Base-by-base conservation (phyloP, 1,140 invertebrate species). In the Drosophila santomea region DNA sequence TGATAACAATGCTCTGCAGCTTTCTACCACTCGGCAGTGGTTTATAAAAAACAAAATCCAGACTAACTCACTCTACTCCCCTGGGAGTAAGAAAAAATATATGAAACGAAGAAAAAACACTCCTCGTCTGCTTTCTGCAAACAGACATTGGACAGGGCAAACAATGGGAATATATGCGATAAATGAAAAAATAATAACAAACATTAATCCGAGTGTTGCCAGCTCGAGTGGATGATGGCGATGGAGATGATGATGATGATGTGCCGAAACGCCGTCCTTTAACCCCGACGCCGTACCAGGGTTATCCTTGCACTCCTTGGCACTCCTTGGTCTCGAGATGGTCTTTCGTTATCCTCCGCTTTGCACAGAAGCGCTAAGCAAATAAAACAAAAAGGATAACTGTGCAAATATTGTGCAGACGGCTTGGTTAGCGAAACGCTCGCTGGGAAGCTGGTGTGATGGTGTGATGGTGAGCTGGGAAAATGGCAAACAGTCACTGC, bases 331-430 rank as follows among this genome's bases (percentile, higher is more conserved):
- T 82, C 83, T 82, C 75, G 69, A 67, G 82, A 73, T 82, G 78
- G 82, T 86, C 75, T 73, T 73, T 52, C 69, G 73, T 76, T 76
- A 72, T 71, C 54, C 50, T 43, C 56, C 77, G 76, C 84, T 89
- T 84, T 84, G 62, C 80, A 89, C 84, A 89, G 80, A 80, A 84
- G 84, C 80, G 84, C 84, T 89, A 89, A 90, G 84, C 84, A 89
- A 89, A 89, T 89, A 89, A 89, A 89, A 89, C 84, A 89, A 89
- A 89, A 89, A 80, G 84, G 84, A 89, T 89, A 89, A 89, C 84
- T 84, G 85, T 47, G 74, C 86, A 89, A 89, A 89, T 89, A 84
- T 84, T 80, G 77, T 89, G 80, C 64, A 78, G 68, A 67, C 68
- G 14, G 32, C 32, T 32, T 32, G 32, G 32, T 32, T 8, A 8